phyloP scores from a whole-genome alignment of 2,888 invertebrate genomes.

The Coelopa pilipes region DNA sequence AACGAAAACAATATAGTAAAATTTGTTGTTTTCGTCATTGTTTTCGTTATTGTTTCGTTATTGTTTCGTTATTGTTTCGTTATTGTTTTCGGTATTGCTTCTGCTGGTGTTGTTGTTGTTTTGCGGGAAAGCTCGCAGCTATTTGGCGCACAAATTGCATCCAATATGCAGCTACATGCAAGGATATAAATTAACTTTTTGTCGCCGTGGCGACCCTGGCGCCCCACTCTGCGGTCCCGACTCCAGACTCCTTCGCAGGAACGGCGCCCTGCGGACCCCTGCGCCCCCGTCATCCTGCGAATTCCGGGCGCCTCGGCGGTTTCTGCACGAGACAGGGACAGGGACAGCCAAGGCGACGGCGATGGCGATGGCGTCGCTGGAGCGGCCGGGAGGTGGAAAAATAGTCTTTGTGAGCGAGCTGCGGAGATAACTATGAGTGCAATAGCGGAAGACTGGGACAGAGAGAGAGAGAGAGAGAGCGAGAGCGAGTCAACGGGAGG shows the following conservation, averaged over 20 bases:
- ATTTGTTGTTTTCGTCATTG: neutral
- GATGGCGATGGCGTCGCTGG: too few relatives aligned
- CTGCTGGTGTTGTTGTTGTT: too few relatives aligned
- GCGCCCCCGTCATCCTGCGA: too few relatives aligned
- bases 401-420: neutral
- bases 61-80: neutral
- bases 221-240: too few relatives aligned
- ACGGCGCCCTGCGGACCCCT: too few relatives aligned
- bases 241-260: too few relatives aligned
- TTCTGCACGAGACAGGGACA: too few relatives aligned
- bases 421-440: too few relatives aligned
- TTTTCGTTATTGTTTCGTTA: neutral
- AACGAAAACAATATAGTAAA: neutral
- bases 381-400: too few relatives aligned
- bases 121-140: neutral
- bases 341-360: too few relatives aligned
- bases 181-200: conserved; percentile 34
- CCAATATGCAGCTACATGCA: conserved; percentile 15
- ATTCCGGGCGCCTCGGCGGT: too few relatives aligned
- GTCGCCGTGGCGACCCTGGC: conserved; percentile 30
- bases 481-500: neutral
- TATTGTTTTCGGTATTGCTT: neutral
- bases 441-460: neutral
- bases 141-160: conserved; percentile 27
- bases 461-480: neutral